Evolutionary conservation across 2,113 vertebrate genomes (phyloP), one percentile per base, ranked within the genome.

Genomic region (Callorhinus ursinus): DNA sequence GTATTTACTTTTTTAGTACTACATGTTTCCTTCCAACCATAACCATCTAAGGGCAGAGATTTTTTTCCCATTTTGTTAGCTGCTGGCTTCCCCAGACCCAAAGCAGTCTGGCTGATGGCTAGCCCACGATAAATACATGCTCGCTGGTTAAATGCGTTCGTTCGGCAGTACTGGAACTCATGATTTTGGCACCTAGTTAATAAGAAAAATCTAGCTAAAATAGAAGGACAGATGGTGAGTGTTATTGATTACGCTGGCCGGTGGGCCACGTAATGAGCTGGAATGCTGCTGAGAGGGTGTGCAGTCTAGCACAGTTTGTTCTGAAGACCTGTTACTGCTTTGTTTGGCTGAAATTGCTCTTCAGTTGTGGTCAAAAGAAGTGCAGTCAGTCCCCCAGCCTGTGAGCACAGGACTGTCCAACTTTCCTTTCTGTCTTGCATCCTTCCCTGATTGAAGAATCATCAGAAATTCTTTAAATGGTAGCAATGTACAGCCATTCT

Each of bases 341-440:
- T 59, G 13, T 33, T 69, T 11, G 57, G n/a, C 53, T 21, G 2
- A 72, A 80, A 46, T n/a, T 7, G 65, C 22, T 69, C n/a, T 71
- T n/a, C 28, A 36, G 13, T 61, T 53, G 51, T 15, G 19, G 1
- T 69, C 36, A 22, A 57, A 88, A 49, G 49, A 77, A 46, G 21
- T 2, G 12, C 10, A 33, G 11, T 63, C 76, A 36, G 13, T 18
- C n/a, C 7, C 28, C n/a, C 18, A 46, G 28, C 13, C 3, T 39
- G 18, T 4, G 42, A 83, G 5, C 5, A 26, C 55, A 13, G 3
- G 7, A 21, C 59, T 0, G n/a, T 6, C 53, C 6, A 14, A 7
- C 4, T 79, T 61, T 18, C 36, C 53, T 36, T 63, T 53, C 46
- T 46, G 31, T 19, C 63, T 53, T 28, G 2, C 16, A 4, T 63